Percentiles rank a stretch among this genome's conserved stretches.
These are phyloP conservation scores for Cinara cedri DNA, from an alignment of 2,888 invertebrate genomes.

Conservation along the genomic window DNA sequence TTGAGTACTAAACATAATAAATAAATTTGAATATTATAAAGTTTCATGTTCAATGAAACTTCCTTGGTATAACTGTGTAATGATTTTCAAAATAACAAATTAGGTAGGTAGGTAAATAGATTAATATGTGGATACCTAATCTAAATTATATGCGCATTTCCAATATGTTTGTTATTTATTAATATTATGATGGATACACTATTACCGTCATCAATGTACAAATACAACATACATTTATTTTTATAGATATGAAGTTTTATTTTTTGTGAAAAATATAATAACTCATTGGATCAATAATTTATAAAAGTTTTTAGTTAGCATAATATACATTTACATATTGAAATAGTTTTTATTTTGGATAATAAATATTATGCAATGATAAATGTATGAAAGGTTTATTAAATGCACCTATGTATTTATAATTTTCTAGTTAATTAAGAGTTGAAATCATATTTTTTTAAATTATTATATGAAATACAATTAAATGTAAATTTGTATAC, in stretches of 20 bases:
- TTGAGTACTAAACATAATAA: too few species aligned
- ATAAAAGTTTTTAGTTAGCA: conserved; percentile 27
- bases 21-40: not conserved
- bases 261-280: conserved; percentile 25
- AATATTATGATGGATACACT: conserved; percentile 4
- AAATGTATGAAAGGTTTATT: not conserved
- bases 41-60: too few species aligned
- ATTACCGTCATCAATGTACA: conserved; percentile 10
- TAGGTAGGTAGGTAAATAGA: not conserved
- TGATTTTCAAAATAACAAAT: conserved; percentile 10
- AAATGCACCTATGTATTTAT: not conserved
- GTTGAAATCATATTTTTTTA: too few species aligned
- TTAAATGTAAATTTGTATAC: too few species aligned
- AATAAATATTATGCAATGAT: not conserved
- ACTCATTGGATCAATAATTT: conserved; percentile 1
- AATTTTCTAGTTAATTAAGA: not conserved
- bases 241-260: conserved; percentile 1
- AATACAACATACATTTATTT: conserved; percentile 13
- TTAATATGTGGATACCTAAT: not conserved
- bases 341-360: not conserved
- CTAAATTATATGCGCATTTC: conserved; percentile 5
- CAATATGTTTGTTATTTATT: conserved; percentile 31
- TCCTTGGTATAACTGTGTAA: not conserved
- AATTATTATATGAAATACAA: too few species aligned
- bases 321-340: too few species aligned